phyloP scores from a whole-genome alignment of 2,888 invertebrate genomes.

The Troides oblongomaculatus region DNA sequence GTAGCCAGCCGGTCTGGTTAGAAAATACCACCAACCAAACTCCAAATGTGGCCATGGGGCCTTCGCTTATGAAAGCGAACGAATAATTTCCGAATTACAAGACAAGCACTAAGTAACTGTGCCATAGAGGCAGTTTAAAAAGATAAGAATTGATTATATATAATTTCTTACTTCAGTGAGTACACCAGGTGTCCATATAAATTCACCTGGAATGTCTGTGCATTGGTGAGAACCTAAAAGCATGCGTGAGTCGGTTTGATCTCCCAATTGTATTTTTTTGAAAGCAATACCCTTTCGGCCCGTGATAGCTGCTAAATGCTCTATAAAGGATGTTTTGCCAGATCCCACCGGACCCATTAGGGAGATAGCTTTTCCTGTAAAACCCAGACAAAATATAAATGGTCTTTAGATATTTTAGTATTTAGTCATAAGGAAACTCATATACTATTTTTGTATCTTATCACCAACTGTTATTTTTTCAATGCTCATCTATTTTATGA shows the following conservation, averaged over 20 bases:
- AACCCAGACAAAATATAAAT: neutral
- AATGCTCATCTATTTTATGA: no score
- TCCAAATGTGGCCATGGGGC: no score
- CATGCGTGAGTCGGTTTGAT: slow-evolving; percentile 98
- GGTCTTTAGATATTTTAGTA: neutral
- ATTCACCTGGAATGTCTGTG: slow-evolving; percentile 98
- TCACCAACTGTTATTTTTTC: no score
- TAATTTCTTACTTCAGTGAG: slow-evolving; percentile 84
- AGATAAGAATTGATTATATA: neutral
- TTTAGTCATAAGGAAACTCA: no score
- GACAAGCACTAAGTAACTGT: no score
- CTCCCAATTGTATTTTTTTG: slow-evolving; percentile 95
- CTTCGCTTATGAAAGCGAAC: no score
- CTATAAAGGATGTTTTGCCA: slow-evolving; percentile 95
- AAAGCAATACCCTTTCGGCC: slow-evolving; percentile 79
- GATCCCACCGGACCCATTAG: slow-evolving; percentile 95
- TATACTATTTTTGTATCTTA: no score
- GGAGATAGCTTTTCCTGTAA: slow-evolving; percentile 82
- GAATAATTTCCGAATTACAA: no score
- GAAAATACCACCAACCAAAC: no score
- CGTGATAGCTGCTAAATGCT: slow-evolving; percentile 90
- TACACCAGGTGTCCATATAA: slow-evolving; percentile 97
- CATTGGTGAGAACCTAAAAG: slow-evolving; percentile 95
- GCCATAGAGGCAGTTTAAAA: neutral
- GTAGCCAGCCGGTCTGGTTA: no score